These are phyloP conservation scores for Tanypteryx hageni DNA, from an alignment of 2,888 invertebrate genomes.

Conservation along the genomic window DNA sequence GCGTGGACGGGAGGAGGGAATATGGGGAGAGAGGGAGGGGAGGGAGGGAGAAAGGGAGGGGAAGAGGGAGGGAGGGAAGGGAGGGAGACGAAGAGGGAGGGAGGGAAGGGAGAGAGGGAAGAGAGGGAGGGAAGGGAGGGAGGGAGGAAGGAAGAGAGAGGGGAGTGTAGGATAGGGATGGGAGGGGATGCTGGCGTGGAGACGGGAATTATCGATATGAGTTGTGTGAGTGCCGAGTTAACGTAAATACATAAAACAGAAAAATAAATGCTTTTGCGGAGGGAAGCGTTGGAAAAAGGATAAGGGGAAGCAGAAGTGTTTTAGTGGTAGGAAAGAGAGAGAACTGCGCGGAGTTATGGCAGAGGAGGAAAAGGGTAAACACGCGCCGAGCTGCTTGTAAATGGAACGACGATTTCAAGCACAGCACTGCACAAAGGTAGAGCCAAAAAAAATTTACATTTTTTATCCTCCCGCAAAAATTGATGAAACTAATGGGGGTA, in stretches of 20 bases:
- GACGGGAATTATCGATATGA: constrained; percentile 55
- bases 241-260: constrained; percentile 59
- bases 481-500: constrained; percentile 55
- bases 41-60: not conserved
- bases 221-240: constrained; percentile 50
- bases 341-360: constrained; percentile 48
- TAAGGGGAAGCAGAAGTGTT: constrained; percentile 39
- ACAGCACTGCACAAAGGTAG: constrained; percentile 25
- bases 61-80: not conserved
- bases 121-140: not conserved
- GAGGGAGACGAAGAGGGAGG: not conserved
- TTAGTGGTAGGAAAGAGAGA: constrained; percentile 12
- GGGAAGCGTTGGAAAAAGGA: not conserved
- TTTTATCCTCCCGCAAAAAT: constrained; percentile 13
- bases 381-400: constrained; percentile 51
- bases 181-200: not conserved
- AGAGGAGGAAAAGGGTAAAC: not conserved
- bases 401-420: constrained; percentile 47
- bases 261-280: constrained; percentile 41
- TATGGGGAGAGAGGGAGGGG: not conserved
- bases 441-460: not conserved
- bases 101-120: not conserved
- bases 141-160: too few relatives aligned
- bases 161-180: not conserved
- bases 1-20: not conserved